Evolutionary conservation across 64 coral and sea anemone genomes (phyloP).

Genomic region (Stylophora pistillata): DNA sequence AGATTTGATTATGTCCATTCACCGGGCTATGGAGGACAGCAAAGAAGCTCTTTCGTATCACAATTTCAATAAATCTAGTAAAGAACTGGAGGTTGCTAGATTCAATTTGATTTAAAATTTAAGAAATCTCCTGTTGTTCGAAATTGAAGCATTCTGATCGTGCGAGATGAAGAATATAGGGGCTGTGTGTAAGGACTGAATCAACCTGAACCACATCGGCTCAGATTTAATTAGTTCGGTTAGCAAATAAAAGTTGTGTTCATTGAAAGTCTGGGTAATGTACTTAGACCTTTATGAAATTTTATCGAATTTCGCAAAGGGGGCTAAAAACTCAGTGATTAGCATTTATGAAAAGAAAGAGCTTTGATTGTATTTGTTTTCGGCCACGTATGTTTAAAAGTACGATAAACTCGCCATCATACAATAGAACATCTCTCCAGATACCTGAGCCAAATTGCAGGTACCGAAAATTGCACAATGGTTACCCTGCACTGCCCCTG

Average conservation of each 20-base stretch:
- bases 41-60: no score
- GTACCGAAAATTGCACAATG: constrained; percentile 16
- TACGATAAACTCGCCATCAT: background rate
- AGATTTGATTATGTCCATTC: no score
- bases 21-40: no score
- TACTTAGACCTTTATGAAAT: background rate
- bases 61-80: background rate
- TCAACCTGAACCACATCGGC: background rate
- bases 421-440: constrained; percentile 5
- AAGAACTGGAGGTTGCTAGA: background rate
- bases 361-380: constrained; percentile 9
- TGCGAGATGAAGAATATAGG: background rate
- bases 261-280: background rate
- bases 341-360: background rate
- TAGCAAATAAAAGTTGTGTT: background rate
- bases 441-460: background rate
- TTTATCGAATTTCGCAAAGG: background rate
- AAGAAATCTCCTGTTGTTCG: background rate
- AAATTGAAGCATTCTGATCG: background rate
- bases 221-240: background rate
- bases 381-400: constrained; percentile 23
- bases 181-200: background rate
- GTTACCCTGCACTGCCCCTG: background rate
- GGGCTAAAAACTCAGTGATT: background rate
- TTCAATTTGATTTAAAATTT: background rate